Evolutionary conservation across 2,888 invertebrate genomes (phyloP).

Genomic region (Linnaemya vulpina): DNA sequence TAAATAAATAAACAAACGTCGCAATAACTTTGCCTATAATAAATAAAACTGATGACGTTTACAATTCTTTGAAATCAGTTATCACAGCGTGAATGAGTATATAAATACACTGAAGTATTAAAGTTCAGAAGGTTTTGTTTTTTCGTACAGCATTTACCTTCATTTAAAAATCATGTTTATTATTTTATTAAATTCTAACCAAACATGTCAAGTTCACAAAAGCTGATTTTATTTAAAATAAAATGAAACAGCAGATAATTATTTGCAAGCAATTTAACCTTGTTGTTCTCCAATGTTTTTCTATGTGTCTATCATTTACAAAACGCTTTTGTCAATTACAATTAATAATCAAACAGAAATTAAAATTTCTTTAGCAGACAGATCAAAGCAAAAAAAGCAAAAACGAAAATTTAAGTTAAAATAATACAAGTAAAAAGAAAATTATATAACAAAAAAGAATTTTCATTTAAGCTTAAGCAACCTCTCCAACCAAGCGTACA

Average conservation of each 20-base stretch:
- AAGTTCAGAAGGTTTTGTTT: no score
- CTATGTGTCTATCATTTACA: background rate
- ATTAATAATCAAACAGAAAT: constrained; percentile 22
- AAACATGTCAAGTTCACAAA: background rate
- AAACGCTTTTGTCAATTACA: constrained; percentile 18
- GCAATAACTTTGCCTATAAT: no score
- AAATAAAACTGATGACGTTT: no score
- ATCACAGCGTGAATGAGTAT: no score
- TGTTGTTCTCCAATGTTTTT: constrained; percentile 3
- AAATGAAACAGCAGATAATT: background rate
- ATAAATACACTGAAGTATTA: no score
- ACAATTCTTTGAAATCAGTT: no score
- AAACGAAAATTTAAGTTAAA: background rate
- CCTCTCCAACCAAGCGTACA: constrained; percentile 77
- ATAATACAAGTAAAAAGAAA: constrained; percentile 3
- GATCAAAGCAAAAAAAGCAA: constrained; percentile 26
- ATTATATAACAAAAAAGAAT: constrained; percentile 61
- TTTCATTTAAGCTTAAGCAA: constrained; percentile 71
- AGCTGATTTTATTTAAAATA: background rate
- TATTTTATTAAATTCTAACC: background rate
- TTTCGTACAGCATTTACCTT: background rate
- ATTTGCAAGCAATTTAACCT: background rate
- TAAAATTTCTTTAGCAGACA: constrained; percentile 28
- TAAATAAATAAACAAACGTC: no score
- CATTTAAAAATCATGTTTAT: background rate